phyloP scores from a whole-genome alignment of 1,140 invertebrate species.

The Ridgeia piscesae region DNA sequence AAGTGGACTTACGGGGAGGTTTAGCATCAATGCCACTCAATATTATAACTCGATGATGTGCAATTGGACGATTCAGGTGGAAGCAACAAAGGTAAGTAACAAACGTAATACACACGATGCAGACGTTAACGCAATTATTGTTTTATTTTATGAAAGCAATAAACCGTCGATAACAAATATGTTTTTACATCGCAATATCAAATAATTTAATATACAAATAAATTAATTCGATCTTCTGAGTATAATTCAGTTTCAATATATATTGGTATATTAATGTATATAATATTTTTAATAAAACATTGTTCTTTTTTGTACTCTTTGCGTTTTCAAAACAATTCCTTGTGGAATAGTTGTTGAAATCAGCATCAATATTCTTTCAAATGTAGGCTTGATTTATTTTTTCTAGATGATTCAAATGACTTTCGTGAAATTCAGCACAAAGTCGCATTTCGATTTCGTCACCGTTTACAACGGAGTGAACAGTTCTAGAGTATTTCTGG shows the following conservation, averaged over 20 bases:
- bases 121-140: background rate
- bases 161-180: background rate
- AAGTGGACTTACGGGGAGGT: background rate
- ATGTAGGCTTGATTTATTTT: background rate
- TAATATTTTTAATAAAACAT: too few relatives aligned
- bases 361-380: background rate
- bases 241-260: too few relatives aligned
- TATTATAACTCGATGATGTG: background rate
- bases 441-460: background rate
- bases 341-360: too few relatives aligned
- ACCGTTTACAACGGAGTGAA: background rate
- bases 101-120: background rate
- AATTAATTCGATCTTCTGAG: too few relatives aligned
- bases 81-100: background rate
- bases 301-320: too few relatives aligned
- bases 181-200: background rate
- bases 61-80: background rate
- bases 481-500: background rate
- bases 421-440: background rate
- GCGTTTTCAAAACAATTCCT: too few relatives aligned
- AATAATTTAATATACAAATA: too few relatives aligned
- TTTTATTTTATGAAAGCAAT: background rate
- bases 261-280: too few relatives aligned
- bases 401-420: background rate
- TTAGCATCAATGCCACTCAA: background rate